Conservation (phyloP, 2,888 invertebrate species). For the Melinaea menophilus region DNA sequence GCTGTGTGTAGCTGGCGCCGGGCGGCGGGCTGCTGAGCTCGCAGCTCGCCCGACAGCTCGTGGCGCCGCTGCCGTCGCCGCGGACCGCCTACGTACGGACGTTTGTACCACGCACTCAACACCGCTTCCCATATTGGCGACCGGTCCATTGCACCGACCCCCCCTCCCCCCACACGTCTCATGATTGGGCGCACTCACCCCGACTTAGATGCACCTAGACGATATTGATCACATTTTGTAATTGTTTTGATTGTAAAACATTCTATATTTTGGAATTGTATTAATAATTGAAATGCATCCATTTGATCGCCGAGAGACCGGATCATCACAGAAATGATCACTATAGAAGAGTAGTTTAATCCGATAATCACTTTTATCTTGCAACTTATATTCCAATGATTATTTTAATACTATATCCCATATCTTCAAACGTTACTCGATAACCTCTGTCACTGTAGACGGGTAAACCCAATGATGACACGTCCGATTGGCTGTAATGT, state of each 20-base stretch:
- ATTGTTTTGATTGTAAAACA: not conserved
- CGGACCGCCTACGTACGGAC: slow-evolving; percentile 76
- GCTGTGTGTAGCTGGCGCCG: slow-evolving; percentile 45
- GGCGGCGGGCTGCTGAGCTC: slow-evolving; percentile 73
- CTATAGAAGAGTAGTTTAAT: no score
- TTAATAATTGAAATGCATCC: no score
- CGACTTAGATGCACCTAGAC: slow-evolving; percentile 9
- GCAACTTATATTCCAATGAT: no score
- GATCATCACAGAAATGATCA: no score
- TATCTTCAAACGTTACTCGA: not conserved
- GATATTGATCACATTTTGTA: not conserved
- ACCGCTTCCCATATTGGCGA: slow-evolving; percentile 73
- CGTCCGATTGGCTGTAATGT: slow-evolving; percentile 14
- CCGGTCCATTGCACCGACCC: slow-evolving; percentile 41
- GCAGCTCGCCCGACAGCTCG: slow-evolving; percentile 79
- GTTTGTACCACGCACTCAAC: slow-evolving; percentile 78
- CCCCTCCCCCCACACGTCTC: slow-evolving; percentile 10
- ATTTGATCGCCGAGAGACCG: no score
- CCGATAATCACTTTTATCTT: no score
- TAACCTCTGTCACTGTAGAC: not conserved
- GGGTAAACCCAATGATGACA: slow-evolving; percentile 27
- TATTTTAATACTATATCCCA: not conserved
- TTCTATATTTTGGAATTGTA: not conserved
- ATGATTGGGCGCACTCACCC: slow-evolving; percentile 15
- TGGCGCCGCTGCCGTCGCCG: slow-evolving; percentile 76